Percentiles rank a stretch among this genome's conserved stretches.
Evolutionary conservation across 2,888 invertebrate species (phyloP).

Genomic region (Diplazon laetatorius): DNA sequence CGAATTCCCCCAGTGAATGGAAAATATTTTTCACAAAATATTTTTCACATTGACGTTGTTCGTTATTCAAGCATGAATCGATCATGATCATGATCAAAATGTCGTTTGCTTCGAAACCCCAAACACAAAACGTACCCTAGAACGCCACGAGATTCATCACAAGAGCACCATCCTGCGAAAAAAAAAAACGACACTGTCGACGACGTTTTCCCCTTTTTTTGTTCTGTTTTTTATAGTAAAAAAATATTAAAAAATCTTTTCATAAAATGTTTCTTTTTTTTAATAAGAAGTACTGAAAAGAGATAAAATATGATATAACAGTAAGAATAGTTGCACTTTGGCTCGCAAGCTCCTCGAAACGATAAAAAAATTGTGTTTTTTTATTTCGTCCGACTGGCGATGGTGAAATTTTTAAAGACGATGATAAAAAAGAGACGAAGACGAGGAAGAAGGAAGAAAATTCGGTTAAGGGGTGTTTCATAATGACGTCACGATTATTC

Average conservation of each 20-base stretch:
- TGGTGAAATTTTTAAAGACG: not conserved
- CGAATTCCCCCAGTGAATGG: not conserved
- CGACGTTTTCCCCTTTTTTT: conserved; percentile 31
- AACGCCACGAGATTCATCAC: not conserved
- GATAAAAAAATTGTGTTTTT: not conserved
- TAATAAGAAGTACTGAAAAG: no score
- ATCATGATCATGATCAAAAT: conserved; percentile 19
- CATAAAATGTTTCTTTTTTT: no score
- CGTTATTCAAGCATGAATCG: conserved; percentile 29
- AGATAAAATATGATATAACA: no score
- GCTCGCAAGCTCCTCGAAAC: conserved; percentile 24
- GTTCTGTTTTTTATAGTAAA: no score
- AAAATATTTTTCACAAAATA: not conserved
- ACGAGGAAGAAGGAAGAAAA: conserved; percentile 3
- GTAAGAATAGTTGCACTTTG: no score
- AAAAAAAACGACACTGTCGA: conserved; percentile 40
- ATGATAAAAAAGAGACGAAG: conserved; percentile 9
- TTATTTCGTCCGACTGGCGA: not conserved
- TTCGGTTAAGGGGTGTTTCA: no score
- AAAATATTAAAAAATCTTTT: no score
- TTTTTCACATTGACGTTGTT: conserved; percentile 8
- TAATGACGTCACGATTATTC: conserved; percentile 34
- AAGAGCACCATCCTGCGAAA: conserved; percentile 17
- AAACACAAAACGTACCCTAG: not conserved
- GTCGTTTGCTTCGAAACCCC: not conserved